Evolutionary conservation across 2,113 vertebrate species (phyloP).

Genomic region (Rutilus rutilus): DNA sequence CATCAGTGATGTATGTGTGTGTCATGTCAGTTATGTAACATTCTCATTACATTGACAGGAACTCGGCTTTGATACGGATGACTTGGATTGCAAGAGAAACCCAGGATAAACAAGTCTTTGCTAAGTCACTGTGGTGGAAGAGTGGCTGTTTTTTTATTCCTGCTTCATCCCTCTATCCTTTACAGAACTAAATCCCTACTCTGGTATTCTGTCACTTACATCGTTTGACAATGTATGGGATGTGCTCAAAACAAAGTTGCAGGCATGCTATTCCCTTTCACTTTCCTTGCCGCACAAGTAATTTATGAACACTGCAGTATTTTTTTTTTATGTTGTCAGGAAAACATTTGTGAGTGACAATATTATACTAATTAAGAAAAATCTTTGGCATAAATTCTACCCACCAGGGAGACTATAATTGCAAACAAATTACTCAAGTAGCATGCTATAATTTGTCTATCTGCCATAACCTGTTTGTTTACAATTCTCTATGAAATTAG

Average conservation of each 20-base stretch:
- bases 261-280: not conserved
- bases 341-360: constrained; percentile 11
- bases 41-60: constrained; percentile 35
- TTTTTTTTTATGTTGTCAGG: constrained; percentile 4
- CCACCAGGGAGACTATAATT: constrained; percentile 16
- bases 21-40: constrained; percentile 30
- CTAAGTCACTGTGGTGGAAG: constrained; percentile 15
- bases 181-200: not conserved
- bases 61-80: constrained; percentile 39
- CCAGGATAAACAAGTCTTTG: constrained; percentile 40
- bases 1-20: constrained; percentile 20
- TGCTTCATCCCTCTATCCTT: not conserved
- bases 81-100: constrained; percentile 30
- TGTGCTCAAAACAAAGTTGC: not conserved
- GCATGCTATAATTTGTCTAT: constrained; percentile 10
- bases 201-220: not conserved
- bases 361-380: not conserved
- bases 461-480: constrained; percentile 37
- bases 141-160: constrained; percentile 4
- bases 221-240: not conserved
- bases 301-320: not conserved
- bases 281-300: not conserved
- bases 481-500: constrained; percentile 21
- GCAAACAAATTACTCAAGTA: constrained; percentile 11
- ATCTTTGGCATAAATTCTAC: not conserved